A percentile compares a stretch with the other conserved stretches of the same genome.
These are phyloP conservation scores for Melinaea marsaeus DNA, from an alignment of 2,888 invertebrate genomes.

Conservation along the genomic window DNA sequence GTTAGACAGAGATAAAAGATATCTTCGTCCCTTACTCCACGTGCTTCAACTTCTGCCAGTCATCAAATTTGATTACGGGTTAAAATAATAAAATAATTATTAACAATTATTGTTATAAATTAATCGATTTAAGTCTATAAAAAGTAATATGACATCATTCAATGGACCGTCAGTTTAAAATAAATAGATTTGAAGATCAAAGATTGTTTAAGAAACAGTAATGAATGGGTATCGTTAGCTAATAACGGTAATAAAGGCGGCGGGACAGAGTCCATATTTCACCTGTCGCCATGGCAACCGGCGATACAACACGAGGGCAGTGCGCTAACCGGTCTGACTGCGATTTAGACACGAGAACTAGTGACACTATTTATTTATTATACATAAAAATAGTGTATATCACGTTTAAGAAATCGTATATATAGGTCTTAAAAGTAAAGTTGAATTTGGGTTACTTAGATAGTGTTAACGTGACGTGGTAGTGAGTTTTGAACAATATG, in stretches of 20 bases:
- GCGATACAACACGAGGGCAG: slow-evolving; percentile 58
- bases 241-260: slow-evolving; percentile 64
- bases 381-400: slow-evolving; percentile 14
- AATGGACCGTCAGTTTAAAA: slow-evolving; percentile 35
- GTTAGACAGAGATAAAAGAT: slow-evolving; percentile 16
- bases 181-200: slow-evolving; percentile 20
- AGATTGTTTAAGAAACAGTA: slow-evolving; percentile 36
- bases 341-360: slow-evolving; percentile 29
- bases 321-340: slow-evolving; percentile 22
- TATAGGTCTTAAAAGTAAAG: background rate
- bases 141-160: slow-evolving; percentile 47
- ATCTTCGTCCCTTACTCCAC: slow-evolving; percentile 43
- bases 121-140: slow-evolving; percentile 45
- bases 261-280: slow-evolving; percentile 68
- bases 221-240: slow-evolving; percentile 67
- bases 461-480: slow-evolving; percentile 40
- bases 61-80: slow-evolving; percentile 72
- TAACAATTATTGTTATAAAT: slow-evolving; percentile 60
- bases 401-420: background rate
- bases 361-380: slow-evolving; percentile 20
- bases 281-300: slow-evolving; percentile 64
- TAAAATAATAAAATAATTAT: slow-evolving; percentile 69
- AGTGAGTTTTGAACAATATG: slow-evolving; percentile 60
- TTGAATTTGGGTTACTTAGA: too few species aligned
- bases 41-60: slow-evolving; percentile 72